Conservation (phyloP, 2,888 invertebrate species). For the Lucinisca nassula region DNA sequence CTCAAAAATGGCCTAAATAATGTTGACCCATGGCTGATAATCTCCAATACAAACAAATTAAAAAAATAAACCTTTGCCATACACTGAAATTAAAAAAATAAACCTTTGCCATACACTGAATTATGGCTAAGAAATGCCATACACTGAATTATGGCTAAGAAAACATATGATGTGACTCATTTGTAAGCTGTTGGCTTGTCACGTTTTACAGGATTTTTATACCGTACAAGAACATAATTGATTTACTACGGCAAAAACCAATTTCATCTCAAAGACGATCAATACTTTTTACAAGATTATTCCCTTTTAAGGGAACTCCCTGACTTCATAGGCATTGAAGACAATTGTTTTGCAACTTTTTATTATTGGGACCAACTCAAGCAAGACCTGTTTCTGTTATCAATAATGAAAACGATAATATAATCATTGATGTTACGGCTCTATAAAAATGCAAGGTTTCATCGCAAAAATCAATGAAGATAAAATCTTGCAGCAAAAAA, state of each 20-base stretch:
- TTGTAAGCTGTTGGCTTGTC: too few relatives aligned
- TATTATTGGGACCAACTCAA: neutral
- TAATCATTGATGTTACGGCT: neutral
- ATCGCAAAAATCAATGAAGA: neutral
- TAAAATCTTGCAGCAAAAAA: neutral
- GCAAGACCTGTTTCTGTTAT: neutral
- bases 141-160: too few relatives aligned
- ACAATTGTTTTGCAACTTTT: neutral
- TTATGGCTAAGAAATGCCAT: too few relatives aligned
- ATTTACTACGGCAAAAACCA: neutral
- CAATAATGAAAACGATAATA: neutral
- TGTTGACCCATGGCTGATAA: too few relatives aligned
- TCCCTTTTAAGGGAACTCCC: neutral
- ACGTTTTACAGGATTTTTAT: neutral
- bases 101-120: too few relatives aligned
- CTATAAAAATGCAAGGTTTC: neutral
- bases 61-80: too few relatives aligned
- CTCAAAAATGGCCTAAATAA: too few relatives aligned
- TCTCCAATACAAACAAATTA: too few relatives aligned
- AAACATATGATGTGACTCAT: too few relatives aligned
- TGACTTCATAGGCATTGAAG: neutral
- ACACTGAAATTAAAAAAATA: too few relatives aligned
- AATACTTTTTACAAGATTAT: neutral
- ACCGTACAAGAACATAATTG: neutral
- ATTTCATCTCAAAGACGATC: neutral